phyloP scores from a whole-genome alignment of 2,888 invertebrate species.

The Brassicogethes aeneus region DNA sequence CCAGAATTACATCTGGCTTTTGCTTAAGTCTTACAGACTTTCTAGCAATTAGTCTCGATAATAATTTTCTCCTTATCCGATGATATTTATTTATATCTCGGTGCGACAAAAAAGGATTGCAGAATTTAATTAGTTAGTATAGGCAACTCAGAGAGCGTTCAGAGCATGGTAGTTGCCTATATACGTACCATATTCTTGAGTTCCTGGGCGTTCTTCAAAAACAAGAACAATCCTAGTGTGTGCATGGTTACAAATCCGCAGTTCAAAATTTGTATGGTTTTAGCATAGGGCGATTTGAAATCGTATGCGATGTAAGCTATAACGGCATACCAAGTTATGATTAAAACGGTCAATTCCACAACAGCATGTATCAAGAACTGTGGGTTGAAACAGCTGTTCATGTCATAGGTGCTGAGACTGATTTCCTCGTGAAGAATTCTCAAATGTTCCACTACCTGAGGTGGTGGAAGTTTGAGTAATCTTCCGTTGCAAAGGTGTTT shows the following conservation, averaged over 20 bases:
- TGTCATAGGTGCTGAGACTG: constrained; percentile 29
- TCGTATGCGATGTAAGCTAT: constrained; percentile 34
- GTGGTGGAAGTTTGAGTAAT: constrained; percentile 19
- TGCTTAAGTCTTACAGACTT: too few relatives aligned
- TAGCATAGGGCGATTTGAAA: constrained; percentile 27
- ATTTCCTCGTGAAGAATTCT: constrained; percentile 36
- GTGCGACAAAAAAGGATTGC: too few relatives aligned
- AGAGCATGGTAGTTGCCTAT: too few relatives aligned
- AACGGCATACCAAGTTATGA: constrained; percentile 37
- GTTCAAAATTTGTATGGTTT: constrained; percentile 32
- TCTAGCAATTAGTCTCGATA: background rate
- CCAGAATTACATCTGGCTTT: too few relatives aligned
- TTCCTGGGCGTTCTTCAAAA: constrained; percentile 34
- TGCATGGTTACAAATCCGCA: constrained; percentile 33
- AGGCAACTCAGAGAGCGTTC: too few relatives aligned
- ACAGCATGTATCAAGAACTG: constrained; percentile 32
- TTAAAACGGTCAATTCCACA: constrained; percentile 33
- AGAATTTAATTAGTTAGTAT: too few relatives aligned
- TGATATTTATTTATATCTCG: too few relatives aligned
- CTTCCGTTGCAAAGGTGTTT: constrained; percentile 23
- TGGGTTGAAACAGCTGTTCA: constrained; percentile 34
- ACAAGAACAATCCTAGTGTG: constrained; percentile 31
- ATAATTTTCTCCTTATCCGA: too few relatives aligned
- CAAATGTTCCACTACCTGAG: constrained; percentile 33
- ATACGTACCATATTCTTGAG: constrained; percentile 37